Evolutionary conservation across 2,113 vertebrate species (phyloP).

Genomic region (Gopherus evgoodei): DNA sequence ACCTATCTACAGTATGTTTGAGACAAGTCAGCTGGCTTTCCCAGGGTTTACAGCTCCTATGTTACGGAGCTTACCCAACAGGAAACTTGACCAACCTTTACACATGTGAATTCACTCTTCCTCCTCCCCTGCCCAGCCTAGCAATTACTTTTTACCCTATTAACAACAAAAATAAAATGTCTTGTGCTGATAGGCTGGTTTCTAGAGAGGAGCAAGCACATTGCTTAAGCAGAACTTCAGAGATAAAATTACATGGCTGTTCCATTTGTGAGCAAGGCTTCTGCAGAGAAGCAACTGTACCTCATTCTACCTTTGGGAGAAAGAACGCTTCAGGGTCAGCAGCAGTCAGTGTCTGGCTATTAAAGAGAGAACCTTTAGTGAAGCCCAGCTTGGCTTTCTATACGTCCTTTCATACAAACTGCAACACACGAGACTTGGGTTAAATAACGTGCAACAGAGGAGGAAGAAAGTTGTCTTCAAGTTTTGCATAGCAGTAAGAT

Average conservation of each 20-base stretch:
- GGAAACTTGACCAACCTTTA: accelerated
- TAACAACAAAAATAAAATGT: background rate
- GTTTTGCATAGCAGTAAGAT: background rate
- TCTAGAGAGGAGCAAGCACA: background rate
- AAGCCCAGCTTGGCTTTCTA: background rate
- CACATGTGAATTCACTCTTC: accelerated
- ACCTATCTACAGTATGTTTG: background rate
- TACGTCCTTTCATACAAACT: background rate
- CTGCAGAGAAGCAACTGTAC: accelerated
- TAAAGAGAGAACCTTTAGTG: background rate
- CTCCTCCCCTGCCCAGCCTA: background rate
- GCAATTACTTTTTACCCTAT: background rate
- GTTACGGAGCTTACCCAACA: background rate
- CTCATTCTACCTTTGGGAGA: background rate
- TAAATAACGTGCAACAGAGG: background rate
- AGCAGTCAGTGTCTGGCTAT: background rate
- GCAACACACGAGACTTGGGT: background rate
- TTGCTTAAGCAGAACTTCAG: background rate
- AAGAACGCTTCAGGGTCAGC: background rate
- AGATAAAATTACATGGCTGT: background rate
- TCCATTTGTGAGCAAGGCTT: background rate
- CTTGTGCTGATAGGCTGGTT: background rate
- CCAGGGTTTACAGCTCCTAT: background rate
- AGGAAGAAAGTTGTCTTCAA: background rate
- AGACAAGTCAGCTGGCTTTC: background rate